phyloP scores from a whole-genome alignment of 2,113 vertebrate genomes.

The Vanacampus margaritifer region DNA sequence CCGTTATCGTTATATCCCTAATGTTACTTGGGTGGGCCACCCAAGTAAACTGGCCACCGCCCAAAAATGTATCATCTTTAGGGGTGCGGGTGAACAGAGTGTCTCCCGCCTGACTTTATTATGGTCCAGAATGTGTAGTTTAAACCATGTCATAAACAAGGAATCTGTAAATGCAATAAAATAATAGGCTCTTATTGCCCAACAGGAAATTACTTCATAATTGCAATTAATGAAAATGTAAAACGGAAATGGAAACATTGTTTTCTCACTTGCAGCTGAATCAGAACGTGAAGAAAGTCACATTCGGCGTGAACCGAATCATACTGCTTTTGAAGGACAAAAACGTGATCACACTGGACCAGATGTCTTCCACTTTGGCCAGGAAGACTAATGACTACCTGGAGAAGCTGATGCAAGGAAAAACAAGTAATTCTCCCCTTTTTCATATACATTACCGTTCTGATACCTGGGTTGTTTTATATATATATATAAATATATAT shows the following conservation, averaged over 20 bases:
- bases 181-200: not conserved
- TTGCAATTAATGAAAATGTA: not conserved
- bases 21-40: no score
- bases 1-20: no score
- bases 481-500: not conserved
- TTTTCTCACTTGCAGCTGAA: constrained; percentile 76
- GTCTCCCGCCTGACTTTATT: no score
- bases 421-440: constrained; percentile 74
- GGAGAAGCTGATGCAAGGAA: constrained; percentile 84
- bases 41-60: no score
- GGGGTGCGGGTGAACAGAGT: no score
- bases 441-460: no score
- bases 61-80: no score
- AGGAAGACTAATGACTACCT: constrained; percentile 87
- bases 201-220: not conserved
- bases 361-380: constrained; percentile 75
- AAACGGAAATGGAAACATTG: not conserved
- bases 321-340: constrained; percentile 85
- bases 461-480: no score
- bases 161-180: not conserved
- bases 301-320: constrained; percentile 74
- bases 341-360: constrained; percentile 84
- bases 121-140: no score
- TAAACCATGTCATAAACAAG: not conserved
- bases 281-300: constrained; percentile 91